Evolutionary conservation across 2,888 invertebrate species (phyloP), one percentile per base, ranked within the genome.

Genomic region (Drosophila paranaensis): DNA sequence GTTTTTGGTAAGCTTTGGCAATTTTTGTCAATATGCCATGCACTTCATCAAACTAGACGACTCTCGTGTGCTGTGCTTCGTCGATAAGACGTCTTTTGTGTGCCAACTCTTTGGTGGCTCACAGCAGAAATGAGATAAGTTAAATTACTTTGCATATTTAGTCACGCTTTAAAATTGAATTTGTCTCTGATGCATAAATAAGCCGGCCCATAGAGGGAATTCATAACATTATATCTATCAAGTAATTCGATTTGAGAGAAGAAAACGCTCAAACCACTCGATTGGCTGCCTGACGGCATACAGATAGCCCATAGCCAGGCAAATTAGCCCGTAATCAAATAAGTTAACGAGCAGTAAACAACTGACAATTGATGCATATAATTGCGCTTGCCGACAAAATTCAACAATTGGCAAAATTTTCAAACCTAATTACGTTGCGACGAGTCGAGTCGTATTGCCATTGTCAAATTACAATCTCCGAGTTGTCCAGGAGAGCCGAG

Each of bases 241-340:
- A 25, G 39, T 40, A 54, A 54, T 54, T 39, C 40, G 54, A 54
- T 40, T 54, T 40, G 54, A n/a, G 54, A 8, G 3, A 16, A 16
- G 16, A 50, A 33, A 48, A 16, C 8, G 1, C 48, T n/a, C n/a
- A 45, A 56, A 51, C 56, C 45, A 63, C 60, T 42, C 16, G 42
- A 4, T 9, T 16, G 16, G 48, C n/a, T n/a, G 25, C 13, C 37
- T 37, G 30, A 30, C 25, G 45, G 20, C 20, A 48, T 30, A 48
- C 33, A 50, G 54, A 45, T 54, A 55, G 60, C 62, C 43, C 2
- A 35, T 13, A 20, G 20, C 9, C 46, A 25, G 62, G 48, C 16
- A 85, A 82, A 89, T 88, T 82, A 73, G 83, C 78, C 84, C 81
- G 71, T 86, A 89, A 86, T 86, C 86, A 90, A 86, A 86, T 86